Evolutionary conservation across 2,888 invertebrate species (phyloP), one percentile per base, ranked within the genome.

Genomic region (Epistrophe eligans): DNA sequence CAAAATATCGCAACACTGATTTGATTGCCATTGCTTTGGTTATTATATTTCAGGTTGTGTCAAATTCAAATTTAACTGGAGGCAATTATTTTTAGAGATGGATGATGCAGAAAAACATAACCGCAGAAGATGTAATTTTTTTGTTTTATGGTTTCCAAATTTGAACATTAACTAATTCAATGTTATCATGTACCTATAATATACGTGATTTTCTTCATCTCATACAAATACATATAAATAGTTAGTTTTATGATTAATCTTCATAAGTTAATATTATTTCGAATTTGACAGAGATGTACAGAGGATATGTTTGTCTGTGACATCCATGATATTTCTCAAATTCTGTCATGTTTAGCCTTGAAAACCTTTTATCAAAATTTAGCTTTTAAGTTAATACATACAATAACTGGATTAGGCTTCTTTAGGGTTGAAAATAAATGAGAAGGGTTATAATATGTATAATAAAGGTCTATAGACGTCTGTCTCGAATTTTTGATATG

Each of bases 1-100:
- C 9, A 45, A 64, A 43, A 28, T 64, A n/a, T 66, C 11, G 48
- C 45, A 66, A 28, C 32, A 48, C 28, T 45, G 64, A 64, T 64
- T 64, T 45, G 19, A 24, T n/a, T 38, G 52, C 38, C 19, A 40
- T 67, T 50, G 19, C 15, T 32, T 32, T 48, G 48, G 17, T 48
- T 48, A 48, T 48, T 48, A 19, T 66, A 32, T 62, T 45, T 43
- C 28, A 19, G 13, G 28, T n/a, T 11, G 45, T 48, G 66, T 66
- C 48, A 32, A 48, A 62, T 43, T 62, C 15, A 15, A 24, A 24
- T 3, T 19, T 8, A 32, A 7, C 28, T 45, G 4, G n/a, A 43
- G 64, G 64, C 48, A 2, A 35, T 48, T n/a, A n/a, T n/a, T n/a
- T 24, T 24, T 24, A 24, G 24, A 8, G 43, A 45, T 32, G 6